Evolutionary conservation across 1,140 invertebrate genomes (phyloP).

Genomic region (Hylaeus volcanicus): DNA sequence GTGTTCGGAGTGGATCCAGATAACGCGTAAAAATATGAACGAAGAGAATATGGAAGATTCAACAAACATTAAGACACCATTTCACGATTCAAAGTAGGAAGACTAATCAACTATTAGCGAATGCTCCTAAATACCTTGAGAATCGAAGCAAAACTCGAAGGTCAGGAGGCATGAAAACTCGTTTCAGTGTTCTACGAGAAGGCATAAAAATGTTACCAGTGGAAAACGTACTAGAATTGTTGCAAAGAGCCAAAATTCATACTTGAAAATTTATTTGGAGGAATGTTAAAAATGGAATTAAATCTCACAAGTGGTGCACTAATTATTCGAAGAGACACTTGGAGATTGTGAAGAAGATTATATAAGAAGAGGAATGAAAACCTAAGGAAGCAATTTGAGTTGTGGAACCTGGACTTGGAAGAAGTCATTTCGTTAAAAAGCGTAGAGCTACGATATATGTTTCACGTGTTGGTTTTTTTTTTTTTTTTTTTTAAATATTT

Average conservation of each 20-base stretch:
- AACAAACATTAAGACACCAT: background rate
- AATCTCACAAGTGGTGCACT: background rate
- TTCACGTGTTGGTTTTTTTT: background rate
- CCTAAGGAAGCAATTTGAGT: background rate
- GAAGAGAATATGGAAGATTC: background rate
- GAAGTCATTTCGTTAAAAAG: background rate
- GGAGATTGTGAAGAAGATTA: background rate
- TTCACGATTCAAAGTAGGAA: slow-evolving; percentile 3
- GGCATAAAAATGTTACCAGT: background rate
- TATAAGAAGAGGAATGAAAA: background rate
- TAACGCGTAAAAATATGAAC: background rate
- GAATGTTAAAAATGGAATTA: background rate
- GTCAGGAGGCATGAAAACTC: background rate
- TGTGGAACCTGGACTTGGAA: background rate
- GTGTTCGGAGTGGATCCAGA: slow-evolving; percentile 8
- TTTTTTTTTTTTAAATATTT: background rate
- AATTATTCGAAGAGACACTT: background rate
- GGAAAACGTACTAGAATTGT: background rate
- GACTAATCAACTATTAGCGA: background rate
- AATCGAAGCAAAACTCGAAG: background rate
- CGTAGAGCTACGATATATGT: background rate
- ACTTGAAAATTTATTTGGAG: background rate
- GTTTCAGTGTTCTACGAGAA: background rate
- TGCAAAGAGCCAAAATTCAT: background rate
- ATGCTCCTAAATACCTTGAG: background rate